Base-by-base conservation (phyloP, 2,888 invertebrate species). In the Schizaphis graminum region DNA sequence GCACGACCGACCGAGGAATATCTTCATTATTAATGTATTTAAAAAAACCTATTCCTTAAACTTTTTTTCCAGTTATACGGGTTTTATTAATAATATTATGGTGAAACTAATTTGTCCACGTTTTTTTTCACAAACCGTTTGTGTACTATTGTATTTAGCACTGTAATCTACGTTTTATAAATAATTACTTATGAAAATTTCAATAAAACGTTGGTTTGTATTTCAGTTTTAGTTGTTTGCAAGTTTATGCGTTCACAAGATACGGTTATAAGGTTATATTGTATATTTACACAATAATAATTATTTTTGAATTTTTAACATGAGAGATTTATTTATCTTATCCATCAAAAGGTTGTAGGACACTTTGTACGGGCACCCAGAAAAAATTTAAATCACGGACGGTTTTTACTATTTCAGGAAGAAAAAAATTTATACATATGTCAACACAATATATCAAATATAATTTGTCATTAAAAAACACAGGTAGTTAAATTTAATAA, bases 31-130 rank as follows among this genome's bases (percentile, higher is more conserved):
- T n/a, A 21, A 47, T 21, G 49, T 35, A 53, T 53, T 88, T 88
- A 88, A 47, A 35, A 85, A 88, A n/a, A 53, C 24, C 10, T 35
- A 88, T 88, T 49, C n/a, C 21, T 53, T 87, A 35, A 88, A 88
- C 35, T 21, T 35, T n/a, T 7, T 88, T 88, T 88, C 53, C 28
- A 8, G 87, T 53, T 49, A 88, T 53, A 88, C 53, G 49, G 35
- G 53, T 88, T 88, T 88, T 53, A 49, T 53, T 88, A 53, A 49
- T 47, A 88, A n/a, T 87, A 53, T 53, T n/a, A n/a, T n/a, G 87
- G 87, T 88, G 8, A 49, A 88, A 21, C n/a, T 88, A 88, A 88
- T 88, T 88, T 53, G 87, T 53, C 35, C 87, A 53, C 10, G 28
- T 53, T 47, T 44, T 44, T 44, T 85, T 44, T 44, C 21, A 21